Percentiles rank a stretch among this genome's conserved stretches.
phyloP scores from a whole-genome alignment of 2,113 vertebrate genomes.

The Chaetodon trifascialis region DNA sequence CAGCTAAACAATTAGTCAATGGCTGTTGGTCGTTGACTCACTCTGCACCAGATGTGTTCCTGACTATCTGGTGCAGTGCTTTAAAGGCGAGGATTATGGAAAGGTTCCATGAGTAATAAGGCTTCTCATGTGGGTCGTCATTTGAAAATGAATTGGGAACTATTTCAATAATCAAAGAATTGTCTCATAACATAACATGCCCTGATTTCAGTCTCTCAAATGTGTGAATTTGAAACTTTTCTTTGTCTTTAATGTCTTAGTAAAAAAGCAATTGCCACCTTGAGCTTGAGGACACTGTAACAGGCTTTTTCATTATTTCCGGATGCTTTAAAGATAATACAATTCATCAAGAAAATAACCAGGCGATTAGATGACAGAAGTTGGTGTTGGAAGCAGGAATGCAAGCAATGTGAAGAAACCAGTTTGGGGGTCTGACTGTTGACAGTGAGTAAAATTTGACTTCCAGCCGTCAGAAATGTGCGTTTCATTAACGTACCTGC shows the following conservation, averaged over 20 bases:
- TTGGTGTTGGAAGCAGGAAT: background rate
- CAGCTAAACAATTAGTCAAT: background rate
- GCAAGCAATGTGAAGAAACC: background rate
- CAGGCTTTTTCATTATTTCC: background rate
- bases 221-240: background rate
- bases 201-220: background rate
- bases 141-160: background rate
- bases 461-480: background rate
- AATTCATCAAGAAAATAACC: background rate
- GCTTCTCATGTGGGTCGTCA: background rate
- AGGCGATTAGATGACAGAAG: background rate
- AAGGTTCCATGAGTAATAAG: background rate
- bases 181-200: background rate
- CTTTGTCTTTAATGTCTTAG: background rate
- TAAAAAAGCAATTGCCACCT: background rate
- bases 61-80: background rate
- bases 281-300: background rate
- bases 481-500: slow-evolving; percentile 83
- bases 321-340: background rate
- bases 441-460: background rate
- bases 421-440: background rate
- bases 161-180: background rate
- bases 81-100: background rate
- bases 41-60: background rate
- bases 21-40: background rate